Conservation (phyloP, 2,113 vertebrate species). For the Calyptomena viridis region DNA sequence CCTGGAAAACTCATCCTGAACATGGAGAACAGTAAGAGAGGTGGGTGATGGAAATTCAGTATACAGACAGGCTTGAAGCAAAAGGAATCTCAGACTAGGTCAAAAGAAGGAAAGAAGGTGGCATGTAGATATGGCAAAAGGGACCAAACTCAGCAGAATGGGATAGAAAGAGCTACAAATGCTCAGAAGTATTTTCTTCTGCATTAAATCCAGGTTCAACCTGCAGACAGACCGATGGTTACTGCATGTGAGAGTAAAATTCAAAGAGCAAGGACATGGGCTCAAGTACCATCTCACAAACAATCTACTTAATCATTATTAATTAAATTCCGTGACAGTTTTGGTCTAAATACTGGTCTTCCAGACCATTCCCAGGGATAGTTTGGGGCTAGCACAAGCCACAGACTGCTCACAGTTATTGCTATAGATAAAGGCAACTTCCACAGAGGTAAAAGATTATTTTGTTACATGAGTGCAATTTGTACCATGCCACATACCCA, state of each 20-base stretch:
- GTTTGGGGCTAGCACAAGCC: background rate
- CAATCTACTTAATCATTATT: background rate
- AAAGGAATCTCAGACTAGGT: background rate
- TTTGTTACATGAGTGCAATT: background rate
- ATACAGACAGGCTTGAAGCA: background rate
- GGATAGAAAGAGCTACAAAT: background rate
- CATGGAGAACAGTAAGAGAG: background rate
- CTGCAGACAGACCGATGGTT: fast-evolving
- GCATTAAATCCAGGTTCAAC: background rate
- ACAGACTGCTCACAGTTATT: background rate
- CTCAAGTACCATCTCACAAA: background rate
- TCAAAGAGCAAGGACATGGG: background rate
- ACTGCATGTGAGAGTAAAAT: background rate
- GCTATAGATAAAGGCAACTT: background rate
- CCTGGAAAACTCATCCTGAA: background rate
- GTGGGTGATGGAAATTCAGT: background rate
- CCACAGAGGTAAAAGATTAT: background rate
- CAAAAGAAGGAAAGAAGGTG: background rate
- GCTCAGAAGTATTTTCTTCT: background rate
- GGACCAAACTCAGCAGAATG: background rate
- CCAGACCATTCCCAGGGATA: background rate
- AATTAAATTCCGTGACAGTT: background rate
- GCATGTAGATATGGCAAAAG: background rate
- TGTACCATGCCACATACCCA: background rate
- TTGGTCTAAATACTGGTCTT: background rate